Conservation (phyloP, 2,113 vertebrate genomes). For the Lanius ludovicianus region DNA sequence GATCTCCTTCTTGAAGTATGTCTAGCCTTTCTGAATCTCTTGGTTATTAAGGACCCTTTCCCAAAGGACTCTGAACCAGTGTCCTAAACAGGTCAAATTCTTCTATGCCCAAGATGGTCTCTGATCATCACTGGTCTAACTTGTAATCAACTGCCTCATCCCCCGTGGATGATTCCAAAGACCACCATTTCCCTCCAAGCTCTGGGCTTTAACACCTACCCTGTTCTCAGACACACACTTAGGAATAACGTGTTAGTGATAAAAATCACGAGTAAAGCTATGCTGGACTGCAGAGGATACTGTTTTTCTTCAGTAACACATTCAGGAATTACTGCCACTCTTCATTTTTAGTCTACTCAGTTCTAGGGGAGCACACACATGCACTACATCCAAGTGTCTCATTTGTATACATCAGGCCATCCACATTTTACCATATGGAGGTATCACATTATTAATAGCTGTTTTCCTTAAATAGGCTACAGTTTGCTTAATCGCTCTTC, state of each 20-base stretch:
- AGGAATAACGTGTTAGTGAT: background rate
- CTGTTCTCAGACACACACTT: background rate
- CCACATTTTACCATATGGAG: slow-evolving; percentile 42
- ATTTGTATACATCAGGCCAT: slow-evolving; percentile 41
- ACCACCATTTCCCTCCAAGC: background rate
- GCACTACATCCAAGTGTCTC: background rate
- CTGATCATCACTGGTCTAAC: background rate
- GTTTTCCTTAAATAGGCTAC: slow-evolving; percentile 40
- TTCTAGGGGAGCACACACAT: background rate
- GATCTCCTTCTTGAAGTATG: background rate
- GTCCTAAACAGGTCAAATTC: background rate
- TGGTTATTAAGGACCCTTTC: background rate
- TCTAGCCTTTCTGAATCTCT: background rate
- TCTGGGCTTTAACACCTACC: background rate
- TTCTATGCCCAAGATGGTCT: background rate
- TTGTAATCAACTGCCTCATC: background rate
- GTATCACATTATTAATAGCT: slow-evolving; percentile 54
- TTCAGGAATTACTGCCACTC: background rate
- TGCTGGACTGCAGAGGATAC: background rate
- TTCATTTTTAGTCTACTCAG: background rate
- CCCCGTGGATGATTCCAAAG: background rate
- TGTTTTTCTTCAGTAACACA: background rate
- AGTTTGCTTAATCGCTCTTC: slow-evolving; percentile 46
- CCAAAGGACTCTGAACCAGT: background rate
- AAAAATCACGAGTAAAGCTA: background rate